Conservation (phyloP, 1,140 invertebrate species). For the Chlorops oryzae region DNA sequence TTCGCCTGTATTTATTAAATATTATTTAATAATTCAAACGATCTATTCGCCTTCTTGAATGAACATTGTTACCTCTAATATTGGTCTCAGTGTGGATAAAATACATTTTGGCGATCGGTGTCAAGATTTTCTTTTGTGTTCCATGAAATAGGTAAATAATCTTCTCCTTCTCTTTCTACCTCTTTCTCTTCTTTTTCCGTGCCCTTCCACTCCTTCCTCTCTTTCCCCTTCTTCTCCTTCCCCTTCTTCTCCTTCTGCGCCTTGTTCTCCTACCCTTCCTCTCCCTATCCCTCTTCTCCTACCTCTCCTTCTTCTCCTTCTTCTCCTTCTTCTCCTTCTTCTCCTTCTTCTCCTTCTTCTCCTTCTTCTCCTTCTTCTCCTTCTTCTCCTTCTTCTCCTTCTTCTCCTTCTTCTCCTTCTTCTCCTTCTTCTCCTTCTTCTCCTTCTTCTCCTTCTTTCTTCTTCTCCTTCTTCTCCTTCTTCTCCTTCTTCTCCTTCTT, state of each 20-base stretch:
- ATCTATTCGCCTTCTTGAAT: no score
- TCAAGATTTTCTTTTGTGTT: no score
- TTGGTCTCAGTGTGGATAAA: no score
- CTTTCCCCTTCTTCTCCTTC: not conserved
- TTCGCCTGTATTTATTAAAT: no score
- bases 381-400: not conserved
- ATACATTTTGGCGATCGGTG: no score
- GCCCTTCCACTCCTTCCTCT: not conserved
- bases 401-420: not conserved
- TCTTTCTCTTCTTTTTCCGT: not conserved
- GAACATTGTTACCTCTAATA: no score
- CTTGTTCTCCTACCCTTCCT: not conserved
- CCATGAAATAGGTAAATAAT: no score
- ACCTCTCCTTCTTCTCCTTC: not conserved
- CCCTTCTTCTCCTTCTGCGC: not conserved
- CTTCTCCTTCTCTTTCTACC: not conserved
- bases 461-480: not conserved
- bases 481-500: not conserved
- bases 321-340: not conserved
- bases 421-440: not conserved
- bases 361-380: not conserved
- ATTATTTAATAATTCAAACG: no score
- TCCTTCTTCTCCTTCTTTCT: not conserved
- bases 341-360: not conserved
- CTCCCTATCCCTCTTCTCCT: not conserved